Evolutionary conservation across 2,797 vertebrate species (phyloP), one percentile per base, ranked within the genome.

Genomic region (Lepilemur septentrionalis): DNA sequence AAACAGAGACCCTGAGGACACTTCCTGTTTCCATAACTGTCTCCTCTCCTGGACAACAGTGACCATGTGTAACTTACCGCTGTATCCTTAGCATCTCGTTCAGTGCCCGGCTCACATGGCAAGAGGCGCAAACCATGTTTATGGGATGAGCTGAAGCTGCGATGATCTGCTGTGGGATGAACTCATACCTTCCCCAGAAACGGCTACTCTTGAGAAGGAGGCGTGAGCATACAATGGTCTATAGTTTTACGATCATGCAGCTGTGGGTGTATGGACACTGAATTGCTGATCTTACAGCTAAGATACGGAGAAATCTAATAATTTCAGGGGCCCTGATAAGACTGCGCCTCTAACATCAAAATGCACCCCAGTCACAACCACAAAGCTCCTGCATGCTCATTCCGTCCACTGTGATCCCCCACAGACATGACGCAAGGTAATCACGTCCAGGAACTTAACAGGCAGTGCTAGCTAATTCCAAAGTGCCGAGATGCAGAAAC

Each of bases 21-120:
- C 43, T 65, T 88, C 59, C 52, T 43, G 23, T 48, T 59, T 32
- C 41, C 7, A 5, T 7, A 46, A 43, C 23, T 2, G 7, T 67
- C 59, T 87, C 28, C 18, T 43, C 32, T 23, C 7, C n/a, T 17
- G 32, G 30, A 57, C 81, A 81, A 32, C 22, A 35, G 59, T 38
- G 61, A n/a, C 55, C 0, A 1, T 22, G 38, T 35, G 30, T 17
- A n/a, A 48, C 5, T 23, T 11, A 35, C 15, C 46, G 30, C 0
- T 11, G 73, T 15, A 28, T 13, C 48, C 41, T 65, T 7, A 48
- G 59, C 15, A 20, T 65, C 59, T 35, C 23, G 18, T 61, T 46
- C 0, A 4, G 43, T 3, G 38, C 9, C 52, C 8, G 6, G 84
- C 5, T 57, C 52, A 72, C 17, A 22, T 4, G 15, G 63, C 5